Percentiles rank a stretch among this genome's conserved stretches.
Evolutionary conservation across 2,797 vertebrate species (phyloP).

Genomic region (Loriculus beryllinus): DNA sequence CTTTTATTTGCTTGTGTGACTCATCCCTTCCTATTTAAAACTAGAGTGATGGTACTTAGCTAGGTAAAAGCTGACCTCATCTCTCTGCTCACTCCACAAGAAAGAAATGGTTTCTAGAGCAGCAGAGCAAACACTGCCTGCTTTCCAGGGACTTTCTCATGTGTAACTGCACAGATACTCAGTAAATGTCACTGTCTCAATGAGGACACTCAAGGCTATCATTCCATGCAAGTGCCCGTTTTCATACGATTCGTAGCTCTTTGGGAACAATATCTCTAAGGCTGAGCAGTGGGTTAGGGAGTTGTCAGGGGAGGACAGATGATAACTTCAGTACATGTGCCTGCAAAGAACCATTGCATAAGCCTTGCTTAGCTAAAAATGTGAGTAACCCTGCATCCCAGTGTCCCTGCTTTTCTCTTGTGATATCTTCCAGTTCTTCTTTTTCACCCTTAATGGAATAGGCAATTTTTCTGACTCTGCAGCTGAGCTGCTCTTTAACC

Average conservation of each 20-base stretch:
- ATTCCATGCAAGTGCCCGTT: accelerated
- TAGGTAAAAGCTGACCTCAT: background rate
- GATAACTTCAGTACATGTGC: background rate
- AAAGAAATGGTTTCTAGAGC: background rate
- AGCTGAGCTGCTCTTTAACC: background rate
- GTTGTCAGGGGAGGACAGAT: background rate
- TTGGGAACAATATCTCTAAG: background rate
- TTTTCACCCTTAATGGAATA: background rate
- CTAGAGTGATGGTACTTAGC: background rate
- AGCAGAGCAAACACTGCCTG: background rate
- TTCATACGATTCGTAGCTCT: background rate
- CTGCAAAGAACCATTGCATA: background rate
- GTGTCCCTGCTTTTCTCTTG: background rate
- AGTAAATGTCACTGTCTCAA: background rate
- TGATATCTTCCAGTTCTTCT: background rate
- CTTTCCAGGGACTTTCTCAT: background rate
- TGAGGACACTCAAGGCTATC: background rate
- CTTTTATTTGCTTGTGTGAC: background rate
- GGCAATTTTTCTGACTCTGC: background rate
- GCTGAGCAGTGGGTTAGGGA: background rate
- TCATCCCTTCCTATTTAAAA: background rate
- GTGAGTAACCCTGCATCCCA: accelerated
- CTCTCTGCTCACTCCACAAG: accelerated
- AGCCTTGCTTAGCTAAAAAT: background rate
- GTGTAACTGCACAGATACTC: background rate